Percentiles rank a stretch among this genome's conserved stretches.
phyloP scores from a whole-genome alignment of 2,888 invertebrate species.

The Synergus japonicus region DNA sequence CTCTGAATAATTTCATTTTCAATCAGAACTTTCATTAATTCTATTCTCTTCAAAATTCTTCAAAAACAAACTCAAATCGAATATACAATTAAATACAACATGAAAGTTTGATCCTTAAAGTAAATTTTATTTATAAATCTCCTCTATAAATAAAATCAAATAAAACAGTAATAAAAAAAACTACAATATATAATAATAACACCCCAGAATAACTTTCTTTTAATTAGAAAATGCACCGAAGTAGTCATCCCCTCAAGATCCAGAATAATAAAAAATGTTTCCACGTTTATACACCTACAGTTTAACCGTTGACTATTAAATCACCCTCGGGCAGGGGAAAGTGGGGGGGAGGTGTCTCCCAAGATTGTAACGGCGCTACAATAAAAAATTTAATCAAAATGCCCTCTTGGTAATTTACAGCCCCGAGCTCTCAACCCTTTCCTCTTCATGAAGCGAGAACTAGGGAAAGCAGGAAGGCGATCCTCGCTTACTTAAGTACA shows the following conservation, averaged over 20 bases:
- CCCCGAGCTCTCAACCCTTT: slow-evolving; percentile 70
- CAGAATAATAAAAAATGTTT: slow-evolving; percentile 35
- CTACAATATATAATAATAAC: not conserved
- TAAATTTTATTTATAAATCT: too few species aligned
- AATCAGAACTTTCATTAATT: not conserved
- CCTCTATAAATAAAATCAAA: too few species aligned
- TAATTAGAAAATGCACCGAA: slow-evolving; percentile 42
- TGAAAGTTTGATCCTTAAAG: too few species aligned
- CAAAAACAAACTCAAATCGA: not conserved
- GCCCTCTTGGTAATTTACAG: slow-evolving; percentile 76
- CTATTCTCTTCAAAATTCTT: too few species aligned
- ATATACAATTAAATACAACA: not conserved
- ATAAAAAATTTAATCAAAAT: slow-evolving; percentile 78
- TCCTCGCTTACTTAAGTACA: slow-evolving; percentile 46
- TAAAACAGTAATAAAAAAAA: not conserved
- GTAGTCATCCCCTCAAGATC: not conserved
- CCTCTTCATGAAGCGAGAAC: slow-evolving; percentile 43
- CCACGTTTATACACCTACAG: not conserved
- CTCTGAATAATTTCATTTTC: not conserved
- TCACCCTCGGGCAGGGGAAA: slow-evolving; percentile 62
- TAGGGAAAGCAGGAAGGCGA: slow-evolving; percentile 44
- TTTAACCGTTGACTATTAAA: slow-evolving; percentile 65
- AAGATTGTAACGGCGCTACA: slow-evolving; percentile 66
- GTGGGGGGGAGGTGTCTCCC: slow-evolving; percentile 47
- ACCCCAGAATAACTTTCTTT: slow-evolving; percentile 11